Evolutionary conservation across 2,113 vertebrate species (phyloP), one percentile per base, ranked within the genome.

Genomic region (Sinocyclocheilus rhinocerous): DNA sequence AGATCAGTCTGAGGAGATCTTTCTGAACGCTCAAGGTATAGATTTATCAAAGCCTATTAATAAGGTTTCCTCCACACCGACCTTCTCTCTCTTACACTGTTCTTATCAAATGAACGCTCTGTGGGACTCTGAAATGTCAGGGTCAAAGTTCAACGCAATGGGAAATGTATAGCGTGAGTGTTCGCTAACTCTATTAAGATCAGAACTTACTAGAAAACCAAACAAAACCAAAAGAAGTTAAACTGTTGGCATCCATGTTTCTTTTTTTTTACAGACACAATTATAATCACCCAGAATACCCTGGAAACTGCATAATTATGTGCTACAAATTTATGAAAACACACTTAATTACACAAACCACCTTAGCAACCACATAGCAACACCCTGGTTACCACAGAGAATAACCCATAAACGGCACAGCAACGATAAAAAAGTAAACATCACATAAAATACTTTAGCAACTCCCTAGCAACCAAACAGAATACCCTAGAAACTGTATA

Each of bases 61-160:
- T 59, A 12, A 4, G 6, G 76, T 77, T 76, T 26, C n/a, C 42
- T 78, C 55, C 29, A 36, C 76, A 36, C 4, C n/a, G 76, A 59
- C 76, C 52, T 79, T 59, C 76, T 79, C 76, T 79, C 29, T 36
- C 4, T 59, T 59, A 79, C 11, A 2, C 20, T 79, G 52, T 79
- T 33, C 50, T 59, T 36, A 79, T 79, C 76, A 59, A 39, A 79
- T 59, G 10, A 59, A 61, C 18, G 4, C 52, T 12, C 76, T 7
- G 10, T 1, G 55, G 20, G 52, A 79, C 52, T 13, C 29, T 78
- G 20, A 78, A 78, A 78, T 79, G 29, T 79, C 29, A 59, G 26
- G 76, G 76, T 79, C 52, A 79, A 57, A 79, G 76, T 22, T 59
- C 52, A 79, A n/a, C n/a, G 76, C 29, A 79, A 39, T 15, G 29